Base-by-base conservation (phyloP, 2,113 vertebrate genomes). In the Ramphastos sulfuratus region DNA sequence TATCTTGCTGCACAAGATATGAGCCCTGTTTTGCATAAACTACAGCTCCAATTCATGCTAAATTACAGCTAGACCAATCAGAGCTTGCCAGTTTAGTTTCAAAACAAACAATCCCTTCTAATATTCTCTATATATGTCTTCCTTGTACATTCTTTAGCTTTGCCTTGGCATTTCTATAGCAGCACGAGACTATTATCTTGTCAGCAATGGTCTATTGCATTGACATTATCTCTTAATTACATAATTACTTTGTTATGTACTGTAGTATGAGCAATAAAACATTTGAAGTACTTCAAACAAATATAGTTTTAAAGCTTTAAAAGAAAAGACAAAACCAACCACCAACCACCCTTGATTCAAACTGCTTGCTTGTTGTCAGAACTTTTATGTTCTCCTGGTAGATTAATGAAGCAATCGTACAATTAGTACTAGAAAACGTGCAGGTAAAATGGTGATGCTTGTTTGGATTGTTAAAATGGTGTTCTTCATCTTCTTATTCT, bases 161-260 rank as follows among this genome's bases (percentile, higher is more conserved):
- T 93, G 85, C 91, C 94, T 93, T 96, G 96, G 87, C 84, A 95
- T 97, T 97, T 97, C 90, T 93, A 75, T 81, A 91, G 84, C 95
- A 97, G 96, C 80, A 92, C 95, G 93, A 97, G n/a, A 78, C 95
- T 95, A 95, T 98, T 98, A 97, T 97, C 96, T 97, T 97, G 96
- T 97, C 97, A 98, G 90, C 96, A 96, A 92, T 95, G 94, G 94
- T 98, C 97, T 97, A 95, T 90, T 85, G 96, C 95, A 81, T 88
- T 97, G 95, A 97, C 96, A 97, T 97, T 98, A 97, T 97, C 97
- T 97, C 95, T 97, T 98, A 98, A 98, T 98, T 98, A 97, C 87
- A 96, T 96, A 97, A 97, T 98, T 97, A 97, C 96, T 97, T 95
- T 95, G 84, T 97, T 97, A 97, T 92, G 96, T 97, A 89, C 95